phyloP scores from a whole-genome alignment of 2,113 vertebrate genomes.

The Micronycteris hirsuta region DNA sequence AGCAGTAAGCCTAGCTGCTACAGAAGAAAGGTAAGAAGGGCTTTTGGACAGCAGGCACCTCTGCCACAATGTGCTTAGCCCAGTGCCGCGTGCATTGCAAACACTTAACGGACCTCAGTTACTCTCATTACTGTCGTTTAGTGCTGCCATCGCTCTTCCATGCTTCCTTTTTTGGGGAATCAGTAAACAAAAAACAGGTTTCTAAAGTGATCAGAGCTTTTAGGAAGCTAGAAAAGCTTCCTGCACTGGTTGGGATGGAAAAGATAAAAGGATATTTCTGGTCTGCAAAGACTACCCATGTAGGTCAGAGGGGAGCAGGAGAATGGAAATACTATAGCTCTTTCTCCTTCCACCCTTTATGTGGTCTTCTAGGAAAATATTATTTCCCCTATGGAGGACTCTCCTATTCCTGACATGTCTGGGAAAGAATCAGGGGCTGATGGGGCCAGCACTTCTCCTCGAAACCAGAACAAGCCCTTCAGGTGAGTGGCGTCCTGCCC shows the following conservation, averaged over 20 bases:
- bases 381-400: conserved; percentile 98
- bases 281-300: background rate
- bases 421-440: conserved; percentile 91
- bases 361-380: conserved; percentile 90
- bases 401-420: conserved; percentile 94
- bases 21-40: background rate
- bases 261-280: background rate
- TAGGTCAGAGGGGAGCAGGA: background rate
- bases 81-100: background rate
- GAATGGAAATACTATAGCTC: fast-evolving
- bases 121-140: background rate
- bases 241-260: background rate
- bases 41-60: background rate
- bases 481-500: conserved; percentile 81
- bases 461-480: conserved; percentile 97
- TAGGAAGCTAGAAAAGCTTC: background rate
- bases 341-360: background rate
- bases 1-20: background rate
- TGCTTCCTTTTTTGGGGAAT: background rate
- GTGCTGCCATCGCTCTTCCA: background rate
- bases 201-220: background rate
- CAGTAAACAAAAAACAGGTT: background rate
- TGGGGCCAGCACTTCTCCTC: conserved; percentile 94
- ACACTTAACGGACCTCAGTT: background rate
- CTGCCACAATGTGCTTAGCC: fast-evolving